phyloP scores from a whole-genome alignment of 2,113 vertebrate genomes.

The Sciurus niger region DNA sequence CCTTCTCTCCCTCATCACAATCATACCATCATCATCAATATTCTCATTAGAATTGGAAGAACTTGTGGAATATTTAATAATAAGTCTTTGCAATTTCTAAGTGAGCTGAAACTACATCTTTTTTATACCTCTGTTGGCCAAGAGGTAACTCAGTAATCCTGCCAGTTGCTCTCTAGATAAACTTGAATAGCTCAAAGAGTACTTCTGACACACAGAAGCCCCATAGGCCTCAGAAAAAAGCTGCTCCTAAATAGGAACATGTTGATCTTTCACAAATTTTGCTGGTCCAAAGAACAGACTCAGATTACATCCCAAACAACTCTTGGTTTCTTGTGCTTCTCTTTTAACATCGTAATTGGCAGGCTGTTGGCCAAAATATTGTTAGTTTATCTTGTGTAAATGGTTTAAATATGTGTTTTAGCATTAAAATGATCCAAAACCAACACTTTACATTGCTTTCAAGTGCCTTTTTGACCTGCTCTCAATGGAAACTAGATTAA shows the following conservation, averaged over 20 bases:
- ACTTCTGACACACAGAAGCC: conserved; percentile 78
- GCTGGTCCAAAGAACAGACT: conserved; percentile 73
- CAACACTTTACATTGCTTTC: conserved; percentile 78
- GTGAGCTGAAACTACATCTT: neutral
- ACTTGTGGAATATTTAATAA: neutral
- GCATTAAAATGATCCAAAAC: conserved; percentile 83
- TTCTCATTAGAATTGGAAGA: neutral
- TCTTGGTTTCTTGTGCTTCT: conserved; percentile 66
- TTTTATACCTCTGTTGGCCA: conserved; percentile 34
- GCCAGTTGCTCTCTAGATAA: conserved; percentile 55
- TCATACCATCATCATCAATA: neutral
- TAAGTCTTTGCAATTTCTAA: neutral
- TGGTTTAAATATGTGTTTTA: conserved; percentile 83
- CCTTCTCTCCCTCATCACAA: neutral
- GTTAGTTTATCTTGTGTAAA: conserved; percentile 83
- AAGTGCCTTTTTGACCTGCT: conserved; percentile 80
- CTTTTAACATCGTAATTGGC: conserved; percentile 79
- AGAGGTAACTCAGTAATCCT: neutral
- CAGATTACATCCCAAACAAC: conserved; percentile 76
- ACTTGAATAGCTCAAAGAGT: conserved; percentile 62
- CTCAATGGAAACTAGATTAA: conserved; percentile 73
- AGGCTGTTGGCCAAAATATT: conserved; percentile 76
- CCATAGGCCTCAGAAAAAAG: conserved; percentile 55
- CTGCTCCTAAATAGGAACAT: conserved; percentile 61
- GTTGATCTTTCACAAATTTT: conserved; percentile 70